Evolutionary conservation across 2,797 vertebrate genomes (phyloP).

Genomic region (Propithecus perrieri): DNA sequence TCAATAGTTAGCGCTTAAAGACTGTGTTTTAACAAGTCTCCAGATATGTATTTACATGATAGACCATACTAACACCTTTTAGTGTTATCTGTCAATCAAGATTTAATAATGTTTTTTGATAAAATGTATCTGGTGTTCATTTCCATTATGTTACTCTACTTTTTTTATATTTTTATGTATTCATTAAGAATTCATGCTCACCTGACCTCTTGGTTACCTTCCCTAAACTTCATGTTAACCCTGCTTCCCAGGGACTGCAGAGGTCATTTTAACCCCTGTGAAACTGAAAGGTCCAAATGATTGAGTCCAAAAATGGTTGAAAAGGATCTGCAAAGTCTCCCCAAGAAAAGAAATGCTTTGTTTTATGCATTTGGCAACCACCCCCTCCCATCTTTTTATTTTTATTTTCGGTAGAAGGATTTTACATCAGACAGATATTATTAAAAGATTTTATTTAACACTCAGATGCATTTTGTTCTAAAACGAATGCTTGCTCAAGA

Average conservation of each 20-base stretch:
- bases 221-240: background rate
- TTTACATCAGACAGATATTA: conserved; percentile 73
- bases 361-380: conserved; percentile 50
- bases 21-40: conserved; percentile 77
- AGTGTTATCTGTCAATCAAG: conserved; percentile 79
- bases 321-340: background rate
- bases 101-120: conserved; percentile 68
- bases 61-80: conserved; percentile 80
- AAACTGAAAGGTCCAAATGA: background rate
- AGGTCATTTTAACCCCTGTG: background rate
- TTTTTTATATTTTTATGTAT: conserved; percentile 52
- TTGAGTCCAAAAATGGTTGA: background rate
- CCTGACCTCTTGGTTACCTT: conserved; percentile 40
- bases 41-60: conserved; percentile 75
- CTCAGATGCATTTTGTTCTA: conserved; percentile 84
- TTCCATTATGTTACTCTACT: conserved; percentile 30
- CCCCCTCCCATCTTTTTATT: conserved; percentile 49
- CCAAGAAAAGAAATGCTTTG: background rate
- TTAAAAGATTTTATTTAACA: conserved; percentile 86
- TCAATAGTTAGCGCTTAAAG: conserved; percentile 67
- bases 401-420: conserved; percentile 71
- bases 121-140: conserved; percentile 59
- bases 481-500: conserved; percentile 87
- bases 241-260: background rate
- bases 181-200: conserved; percentile 15